Base-by-base conservation (phyloP, 1,140 invertebrate species). In the Hermatobates lingyangjiaoensis region DNA sequence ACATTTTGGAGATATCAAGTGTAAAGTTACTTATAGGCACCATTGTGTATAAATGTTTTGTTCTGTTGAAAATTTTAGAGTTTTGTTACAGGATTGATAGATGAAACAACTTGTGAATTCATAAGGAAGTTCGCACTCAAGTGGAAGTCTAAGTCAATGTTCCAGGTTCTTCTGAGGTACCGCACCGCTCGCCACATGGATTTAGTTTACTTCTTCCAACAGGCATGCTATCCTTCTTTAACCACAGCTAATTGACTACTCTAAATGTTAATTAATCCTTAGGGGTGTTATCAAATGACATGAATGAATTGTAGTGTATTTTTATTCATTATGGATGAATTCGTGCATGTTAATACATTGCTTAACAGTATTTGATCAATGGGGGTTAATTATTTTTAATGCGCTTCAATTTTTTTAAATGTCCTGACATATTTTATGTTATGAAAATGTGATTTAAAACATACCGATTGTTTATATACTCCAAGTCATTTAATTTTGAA, bases 101-200 rank as follows among this genome's bases (percentile, higher is more conserved):
- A 80, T 59, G 72, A 74, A 60, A 75, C 77, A 49, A 83, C 80
- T 24, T 74, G 74, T 10, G 68, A 75, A 24, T 81, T 86, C 61
- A 74, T 88, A 40, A 74, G 74, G 55, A 72, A 74, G 46, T 87
- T 74, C 64, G 76, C 73, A 55, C 75, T 73, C 59, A 84, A 79
- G 64, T 89, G 86, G 86, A 81, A 79, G 60, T 74, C 73, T 56
- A 77, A 79, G 61, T 80, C 79, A 45, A 74, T 89, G 40, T 88
- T 85, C 66, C 82, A 87, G 73, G 79, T 87, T 54, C 69, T 89
- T 47, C 66, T 87, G 57, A 75, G 79, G 49, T 87, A 88, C 66
- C 74, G 84, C 58, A 80, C 83, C 52, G 75, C 77, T 27, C 76
- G 76, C 44, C 80, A 79, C 63, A 81, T 86, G 66, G 82, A 87